These are phyloP conservation scores for Onychomys torridus DNA, from an alignment of 2,797 vertebrate species.

Conservation along the genomic window DNA sequence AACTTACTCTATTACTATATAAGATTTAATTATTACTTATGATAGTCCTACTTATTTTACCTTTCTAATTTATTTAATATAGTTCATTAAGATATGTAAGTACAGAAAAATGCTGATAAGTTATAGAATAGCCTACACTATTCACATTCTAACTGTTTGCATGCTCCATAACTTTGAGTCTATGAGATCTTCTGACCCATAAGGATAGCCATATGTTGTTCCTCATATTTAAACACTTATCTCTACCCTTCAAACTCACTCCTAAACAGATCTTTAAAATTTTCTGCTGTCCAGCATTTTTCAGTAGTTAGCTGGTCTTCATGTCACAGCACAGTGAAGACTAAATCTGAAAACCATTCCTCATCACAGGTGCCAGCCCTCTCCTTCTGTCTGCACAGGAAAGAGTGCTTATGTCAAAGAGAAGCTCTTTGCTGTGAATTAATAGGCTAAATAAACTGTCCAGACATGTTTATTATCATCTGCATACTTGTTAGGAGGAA, in stretches of 20 bases:
- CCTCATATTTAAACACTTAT: not conserved
- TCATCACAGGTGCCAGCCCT: not conserved
- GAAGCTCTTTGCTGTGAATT: accelerated
- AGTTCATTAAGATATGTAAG: not conserved
- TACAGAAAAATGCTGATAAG: not conserved
- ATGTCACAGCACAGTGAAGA: not conserved
- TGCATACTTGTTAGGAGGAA: not conserved
- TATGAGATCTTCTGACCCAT: not conserved
- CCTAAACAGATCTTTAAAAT: not conserved
- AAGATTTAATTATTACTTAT: not conserved
- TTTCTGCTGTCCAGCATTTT: not conserved
- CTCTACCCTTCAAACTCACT: not conserved
- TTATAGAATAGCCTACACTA: not conserved
- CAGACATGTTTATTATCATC: not conserved
- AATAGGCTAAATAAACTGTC: not conserved
- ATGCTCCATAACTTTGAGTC: not conserved
- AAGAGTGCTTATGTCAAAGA: not conserved
- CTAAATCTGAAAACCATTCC: not conserved
- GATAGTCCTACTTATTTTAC: not conserved
- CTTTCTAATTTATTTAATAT: not conserved
- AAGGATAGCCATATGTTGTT: not conserved
- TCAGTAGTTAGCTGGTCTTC: too few species aligned
- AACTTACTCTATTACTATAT: not conserved
- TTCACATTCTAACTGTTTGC: not conserved
- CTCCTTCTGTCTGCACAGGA: not conserved